phyloP scores from a whole-genome alignment of 2,797 vertebrate species.

The Crenuchus spilurus region DNA sequence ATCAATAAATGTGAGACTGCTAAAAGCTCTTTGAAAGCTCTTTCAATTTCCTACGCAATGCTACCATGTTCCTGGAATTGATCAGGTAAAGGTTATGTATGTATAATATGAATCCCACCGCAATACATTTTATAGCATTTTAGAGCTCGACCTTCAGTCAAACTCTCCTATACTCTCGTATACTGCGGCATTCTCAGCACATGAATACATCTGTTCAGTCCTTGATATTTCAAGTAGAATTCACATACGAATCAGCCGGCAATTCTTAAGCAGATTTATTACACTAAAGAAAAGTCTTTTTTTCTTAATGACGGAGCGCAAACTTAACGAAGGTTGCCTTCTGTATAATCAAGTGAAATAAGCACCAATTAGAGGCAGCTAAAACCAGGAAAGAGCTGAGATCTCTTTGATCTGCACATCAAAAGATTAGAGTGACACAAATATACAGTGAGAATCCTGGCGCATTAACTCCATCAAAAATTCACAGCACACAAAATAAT shows the following conservation, averaged over 20 bases:
- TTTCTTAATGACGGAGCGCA: conserved; percentile 62
- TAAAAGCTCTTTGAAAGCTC: conserved; percentile 11
- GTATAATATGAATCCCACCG: no score
- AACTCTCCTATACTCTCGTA: not conserved
- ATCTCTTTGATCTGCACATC: conserved; percentile 72
- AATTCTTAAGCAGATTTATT: conserved; percentile 33
- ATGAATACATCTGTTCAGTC: not conserved
- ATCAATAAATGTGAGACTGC: conserved; percentile 9
- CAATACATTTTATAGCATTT: not conserved
- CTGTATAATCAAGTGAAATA: conserved; percentile 74
- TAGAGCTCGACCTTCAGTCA: not conserved
- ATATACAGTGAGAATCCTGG: conserved; percentile 68
- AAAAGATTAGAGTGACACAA: conserved; percentile 69
- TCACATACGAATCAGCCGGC: not conserved
- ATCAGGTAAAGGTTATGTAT: not conserved
- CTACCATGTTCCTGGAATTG: conserved; percentile 55
- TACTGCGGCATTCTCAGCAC: not conserved
- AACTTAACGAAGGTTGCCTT: conserved; percentile 69
- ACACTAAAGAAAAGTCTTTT: conserved; percentile 37
- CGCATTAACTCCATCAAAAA: conserved; percentile 70
- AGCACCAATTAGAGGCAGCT: conserved; percentile 74
- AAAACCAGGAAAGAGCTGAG: conserved; percentile 62
- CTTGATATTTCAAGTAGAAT: not conserved
- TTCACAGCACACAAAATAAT: conserved; percentile 68
- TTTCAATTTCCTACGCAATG: conserved; percentile 83